Percentiles rank a stretch among this genome's conserved stretches.
Conservation (phyloP, 1,140 invertebrate genomes). For the Eriosoma lanigerum region DNA sequence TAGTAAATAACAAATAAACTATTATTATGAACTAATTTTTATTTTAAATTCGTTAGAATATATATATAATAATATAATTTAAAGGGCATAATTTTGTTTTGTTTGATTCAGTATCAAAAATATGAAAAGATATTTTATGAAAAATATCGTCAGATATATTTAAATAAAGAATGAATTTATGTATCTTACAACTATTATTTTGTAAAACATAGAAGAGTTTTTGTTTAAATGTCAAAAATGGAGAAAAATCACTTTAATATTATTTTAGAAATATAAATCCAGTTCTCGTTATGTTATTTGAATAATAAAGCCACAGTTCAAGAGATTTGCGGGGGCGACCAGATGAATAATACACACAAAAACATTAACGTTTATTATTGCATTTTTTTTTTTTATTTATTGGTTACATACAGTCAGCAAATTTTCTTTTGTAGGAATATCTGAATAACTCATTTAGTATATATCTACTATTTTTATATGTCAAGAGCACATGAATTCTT, state of each 20-base stretch:
- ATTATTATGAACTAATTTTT: too few species aligned
- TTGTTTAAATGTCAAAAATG: background rate
- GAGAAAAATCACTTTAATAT: background rate
- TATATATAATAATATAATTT: too few species aligned
- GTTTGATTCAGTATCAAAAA: too few species aligned
- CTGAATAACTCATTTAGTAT: too few species aligned
- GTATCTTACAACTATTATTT: background rate
- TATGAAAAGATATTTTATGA: too few species aligned
- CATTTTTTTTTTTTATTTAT: constrained; percentile 9
- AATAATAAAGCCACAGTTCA: constrained; percentile 38
- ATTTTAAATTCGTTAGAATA: too few species aligned
- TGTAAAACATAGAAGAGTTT: background rate
- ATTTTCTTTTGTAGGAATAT: constrained; percentile 13
- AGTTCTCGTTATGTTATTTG: constrained; percentile 31
- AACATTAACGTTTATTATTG: constrained; percentile 30
- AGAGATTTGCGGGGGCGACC: constrained; percentile 12
- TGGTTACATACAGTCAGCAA: constrained; percentile 22
- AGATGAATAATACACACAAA: constrained; percentile 12
- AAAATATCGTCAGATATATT: too few species aligned
- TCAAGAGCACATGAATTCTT: background rate
- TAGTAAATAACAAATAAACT: too few species aligned
- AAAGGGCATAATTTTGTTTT: too few species aligned
- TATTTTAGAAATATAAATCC: background rate
- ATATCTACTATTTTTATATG: background rate
- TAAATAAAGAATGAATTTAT: too few species aligned